Evolutionary conservation across 2,113 vertebrate species (phyloP), one percentile per base, ranked within the genome.

Genomic region (Calonectris borealis): DNA sequence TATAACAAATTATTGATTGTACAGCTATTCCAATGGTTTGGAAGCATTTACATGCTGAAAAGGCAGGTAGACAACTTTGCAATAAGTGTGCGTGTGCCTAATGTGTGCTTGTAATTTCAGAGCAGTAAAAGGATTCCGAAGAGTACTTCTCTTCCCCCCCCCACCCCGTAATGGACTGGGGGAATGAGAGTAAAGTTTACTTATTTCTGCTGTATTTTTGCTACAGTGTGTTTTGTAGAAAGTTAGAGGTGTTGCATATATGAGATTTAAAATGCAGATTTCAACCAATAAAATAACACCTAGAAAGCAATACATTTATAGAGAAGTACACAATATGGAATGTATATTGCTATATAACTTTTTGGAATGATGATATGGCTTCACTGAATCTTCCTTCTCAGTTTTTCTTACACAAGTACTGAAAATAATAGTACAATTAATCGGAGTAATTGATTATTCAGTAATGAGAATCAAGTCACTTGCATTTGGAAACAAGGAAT

Each of bases 11-110:
- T 46, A 16, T 27, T 62, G 52, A 12, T 62, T 88, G 14, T 88
- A 38, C 20, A 66, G 31, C n/a, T 70, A 6, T 65, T 81, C 31
- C 27, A 38, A 34, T 64, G 10, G 9, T 58, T 88, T 86, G 20
- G 80, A 73, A 83, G 27, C 22, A 76, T 61, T 83, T 83, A 24
- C 7, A 18, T 32, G 25, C 64, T 93, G 42, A 82, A 60, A 79
- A 68, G 51, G 48, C 60, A 82, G 32, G 22, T 73, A 80, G 57
- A 22, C 15, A 46, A 24, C 71, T 88, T 93, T 70, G 46, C 32
- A 29, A 0, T 51, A 62, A 51, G 12, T 17, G 3, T 48, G 20
- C 1, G 1, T 52, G 16, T 46, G 26, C 14, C 49, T 84, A 46
- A 36, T 64, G 16, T 11, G 3, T 61, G 3, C 22, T 82, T 85